Conservation (phyloP, 2,888 invertebrate genomes). For the Amblyjoppa fuscipennis region DNA sequence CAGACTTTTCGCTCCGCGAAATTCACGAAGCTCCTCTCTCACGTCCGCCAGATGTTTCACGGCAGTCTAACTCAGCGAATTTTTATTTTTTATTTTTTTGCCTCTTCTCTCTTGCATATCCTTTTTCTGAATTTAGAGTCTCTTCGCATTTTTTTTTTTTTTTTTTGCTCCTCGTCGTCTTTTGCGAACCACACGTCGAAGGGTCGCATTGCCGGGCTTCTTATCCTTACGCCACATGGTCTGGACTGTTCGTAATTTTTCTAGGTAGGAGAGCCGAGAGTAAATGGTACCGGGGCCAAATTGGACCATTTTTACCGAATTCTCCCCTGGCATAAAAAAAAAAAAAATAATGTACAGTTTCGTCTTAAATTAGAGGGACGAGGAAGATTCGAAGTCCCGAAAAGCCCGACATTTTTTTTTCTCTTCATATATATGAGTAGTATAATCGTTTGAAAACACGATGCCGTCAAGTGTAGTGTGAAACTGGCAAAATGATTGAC, state of each 20-base stretch:
- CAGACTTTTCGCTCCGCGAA: constrained; percentile 59
- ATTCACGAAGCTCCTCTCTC: background rate
- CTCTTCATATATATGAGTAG: background rate
- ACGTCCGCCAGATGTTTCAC: constrained; percentile 61
- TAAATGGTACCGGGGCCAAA: background rate
- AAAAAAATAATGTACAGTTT: background rate
- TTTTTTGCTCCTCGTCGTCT: background rate
- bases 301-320: background rate
- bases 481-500: background rate
- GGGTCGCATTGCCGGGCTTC: constrained; percentile 5
- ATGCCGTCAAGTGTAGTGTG: background rate
- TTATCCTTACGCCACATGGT: constrained; percentile 3
- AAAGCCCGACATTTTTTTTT: background rate
- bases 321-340: background rate
- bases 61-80: constrained; percentile 29
- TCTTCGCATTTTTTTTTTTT: background rate
- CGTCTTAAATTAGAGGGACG: background rate
- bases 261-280: background rate
- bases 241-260: background rate
- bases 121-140: background rate
- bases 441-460: background rate
- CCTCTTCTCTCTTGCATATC: constrained; percentile 14
- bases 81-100: constrained; percentile 16
- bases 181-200: background rate
- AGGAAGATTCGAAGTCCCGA: background rate